These are phyloP conservation scores for Columba guinea DNA, from an alignment of 2,797 vertebrate genomes.

Conservation along the genomic window DNA sequence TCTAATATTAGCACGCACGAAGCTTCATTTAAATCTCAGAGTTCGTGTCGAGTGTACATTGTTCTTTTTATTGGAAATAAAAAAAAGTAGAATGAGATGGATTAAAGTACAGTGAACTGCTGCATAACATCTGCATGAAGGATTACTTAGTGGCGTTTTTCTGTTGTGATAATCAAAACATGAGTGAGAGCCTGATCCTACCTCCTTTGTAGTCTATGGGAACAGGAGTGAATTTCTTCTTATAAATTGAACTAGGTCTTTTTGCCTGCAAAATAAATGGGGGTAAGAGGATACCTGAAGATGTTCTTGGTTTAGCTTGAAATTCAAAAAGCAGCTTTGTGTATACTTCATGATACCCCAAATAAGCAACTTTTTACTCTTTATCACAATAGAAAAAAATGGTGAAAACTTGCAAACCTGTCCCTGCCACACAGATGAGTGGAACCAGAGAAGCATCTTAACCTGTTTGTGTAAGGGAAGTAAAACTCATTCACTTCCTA, in stretches of 20 bases:
- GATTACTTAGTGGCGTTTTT: slow-evolving; percentile 22
- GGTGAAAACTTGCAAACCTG: neutral
- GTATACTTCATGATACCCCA: neutral
- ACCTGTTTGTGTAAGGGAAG: neutral
- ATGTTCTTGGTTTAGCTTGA: neutral
- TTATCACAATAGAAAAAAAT: neutral
- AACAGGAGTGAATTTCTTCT: neutral
- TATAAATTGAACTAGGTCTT: neutral
- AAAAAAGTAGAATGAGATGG: neutral
- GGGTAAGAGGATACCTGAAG: neutral
- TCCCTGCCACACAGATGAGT: neutral
- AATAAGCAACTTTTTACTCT: neutral
- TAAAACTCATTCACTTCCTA: neutral
- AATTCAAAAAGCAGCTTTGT: neutral
- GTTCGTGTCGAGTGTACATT: neutral
- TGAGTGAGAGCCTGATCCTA: neutral
- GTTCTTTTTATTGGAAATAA: slow-evolving; percentile 60
- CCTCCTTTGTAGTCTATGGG: neutral
- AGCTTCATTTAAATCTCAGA: slow-evolving; percentile 62
- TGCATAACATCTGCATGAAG: neutral
- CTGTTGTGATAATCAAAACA: slow-evolving; percentile 20
- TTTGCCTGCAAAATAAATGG: neutral
- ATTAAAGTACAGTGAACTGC: slow-evolving; percentile 21
- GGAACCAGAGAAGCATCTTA: neutral
- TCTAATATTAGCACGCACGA: slow-evolving; percentile 48